A percentile compares a stretch with the other conserved stretches of the same genome.
Evolutionary conservation across 2,888 invertebrate genomes (phyloP).

Genomic region (Drosophila prostipennis): DNA sequence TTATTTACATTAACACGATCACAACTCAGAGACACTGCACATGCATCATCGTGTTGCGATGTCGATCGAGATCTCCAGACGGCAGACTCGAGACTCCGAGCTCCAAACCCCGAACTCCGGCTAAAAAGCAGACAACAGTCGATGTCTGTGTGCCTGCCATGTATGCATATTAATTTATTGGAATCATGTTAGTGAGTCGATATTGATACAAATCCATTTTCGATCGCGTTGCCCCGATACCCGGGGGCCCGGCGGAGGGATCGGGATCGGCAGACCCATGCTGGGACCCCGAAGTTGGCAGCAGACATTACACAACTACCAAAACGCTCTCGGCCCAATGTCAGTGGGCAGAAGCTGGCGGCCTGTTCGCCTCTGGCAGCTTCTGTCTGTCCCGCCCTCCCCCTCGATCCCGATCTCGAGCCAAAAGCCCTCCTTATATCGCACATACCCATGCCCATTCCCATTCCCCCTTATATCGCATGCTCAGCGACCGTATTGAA

Average conservation of each 20-base stretch:
- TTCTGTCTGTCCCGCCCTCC: constrained; percentile 29
- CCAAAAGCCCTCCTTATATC: constrained; percentile 1
- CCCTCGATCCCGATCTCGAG: background rate
- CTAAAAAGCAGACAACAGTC: constrained; percentile 45
- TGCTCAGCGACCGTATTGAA: constrained; percentile 67
- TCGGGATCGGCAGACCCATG: constrained; percentile 47
- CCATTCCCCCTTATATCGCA: constrained; percentile 58
- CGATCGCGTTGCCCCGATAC: constrained; percentile 73
- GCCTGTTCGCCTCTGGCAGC: constrained; percentile 43
- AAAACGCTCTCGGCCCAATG: constrained; percentile 28
- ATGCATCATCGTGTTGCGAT: constrained; percentile 81
- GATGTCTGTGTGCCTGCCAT: constrained; percentile 53
- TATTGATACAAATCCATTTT: constrained; percentile 84
- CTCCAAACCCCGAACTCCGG: constrained; percentile 6
- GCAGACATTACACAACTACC: constrained; percentile 70
- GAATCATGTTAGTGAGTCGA: constrained; percentile 84
- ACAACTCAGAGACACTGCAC: constrained; percentile 82
- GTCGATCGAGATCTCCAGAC: constrained; percentile 72
- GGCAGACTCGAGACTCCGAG: background rate
- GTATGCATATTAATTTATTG: constrained; percentile 84
- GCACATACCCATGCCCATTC: background rate
- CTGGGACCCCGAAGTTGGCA: constrained; percentile 62
- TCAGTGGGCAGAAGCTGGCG: constrained; percentile 37
- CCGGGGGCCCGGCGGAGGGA: constrained; percentile 8
- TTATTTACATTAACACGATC: constrained; percentile 84